A percentile compares a stretch with the other conserved stretches of the same genome.
These are phyloP conservation scores for Folsomia candida DNA, from an alignment of 2,888 invertebrate genomes.

Conservation along the genomic window DNA sequence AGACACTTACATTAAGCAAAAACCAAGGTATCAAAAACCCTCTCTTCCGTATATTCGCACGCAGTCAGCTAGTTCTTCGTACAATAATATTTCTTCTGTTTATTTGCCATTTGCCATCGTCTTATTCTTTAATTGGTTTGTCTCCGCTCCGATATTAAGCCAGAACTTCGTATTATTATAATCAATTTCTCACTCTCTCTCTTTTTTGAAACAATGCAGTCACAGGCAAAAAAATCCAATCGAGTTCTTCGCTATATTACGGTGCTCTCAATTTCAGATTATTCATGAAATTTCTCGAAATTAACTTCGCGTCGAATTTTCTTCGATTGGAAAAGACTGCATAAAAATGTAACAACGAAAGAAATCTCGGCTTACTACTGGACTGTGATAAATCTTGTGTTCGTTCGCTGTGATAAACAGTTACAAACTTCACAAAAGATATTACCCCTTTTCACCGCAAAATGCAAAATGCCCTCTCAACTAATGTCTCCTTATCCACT, in stretches of 20 bases:
- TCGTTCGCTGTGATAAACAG: constrained; percentile 43
- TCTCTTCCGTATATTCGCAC: constrained; percentile 28
- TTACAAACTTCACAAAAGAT: neutral
- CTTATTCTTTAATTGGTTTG: constrained; percentile 14
- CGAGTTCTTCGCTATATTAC: neutral
- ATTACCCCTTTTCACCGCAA: neutral
- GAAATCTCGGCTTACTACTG: constrained; percentile 44
- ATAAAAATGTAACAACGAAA: neutral
- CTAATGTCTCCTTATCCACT: neutral
- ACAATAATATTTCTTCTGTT: constrained; percentile 17
- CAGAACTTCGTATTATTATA: constrained; percentile 12
- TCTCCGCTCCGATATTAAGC: constrained; percentile 50
- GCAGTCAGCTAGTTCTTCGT: constrained; percentile 17
- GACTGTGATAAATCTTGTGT: constrained; percentile 50
- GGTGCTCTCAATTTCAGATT: no score
- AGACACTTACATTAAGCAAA: constrained; percentile 35
- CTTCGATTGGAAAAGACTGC: neutral
- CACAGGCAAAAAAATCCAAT: neutral
- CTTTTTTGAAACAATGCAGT: neutral
- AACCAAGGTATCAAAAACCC: constrained; percentile 40
- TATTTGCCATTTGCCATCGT: constrained; percentile 14
- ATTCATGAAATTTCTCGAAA: neutral
- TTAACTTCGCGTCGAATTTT: neutral
- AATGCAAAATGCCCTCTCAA: neutral
- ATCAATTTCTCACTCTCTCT: neutral